Conservation (phyloP, 2,797 vertebrate genomes). For the Perdix hodgsoniae region DNA sequence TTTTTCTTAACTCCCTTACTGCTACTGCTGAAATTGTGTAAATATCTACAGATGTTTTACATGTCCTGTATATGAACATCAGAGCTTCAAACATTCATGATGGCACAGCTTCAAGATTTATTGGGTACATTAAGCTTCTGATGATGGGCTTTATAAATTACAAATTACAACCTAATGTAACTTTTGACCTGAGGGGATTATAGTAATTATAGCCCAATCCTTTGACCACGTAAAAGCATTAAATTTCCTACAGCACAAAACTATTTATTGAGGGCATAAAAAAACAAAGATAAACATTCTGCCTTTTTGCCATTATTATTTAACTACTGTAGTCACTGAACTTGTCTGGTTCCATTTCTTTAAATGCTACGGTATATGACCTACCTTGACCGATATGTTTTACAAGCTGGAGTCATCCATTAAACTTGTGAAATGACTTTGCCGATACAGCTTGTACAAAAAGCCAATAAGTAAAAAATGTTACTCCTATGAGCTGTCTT, state of each 20-base stretch:
- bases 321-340: conserved; percentile 47
- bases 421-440: conserved; percentile 66
- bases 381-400: conserved; percentile 41
- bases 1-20: neutral
- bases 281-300: conserved; percentile 2
- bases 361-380: conserved; percentile 19
- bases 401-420: conserved; percentile 28
- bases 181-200: conserved; percentile 1
- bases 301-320: conserved; percentile 44
- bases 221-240: neutral
- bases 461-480: conserved; percentile 35
- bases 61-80: neutral
- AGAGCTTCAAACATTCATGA: neutral
- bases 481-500: neutral
- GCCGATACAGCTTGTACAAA: conserved; percentile 41
- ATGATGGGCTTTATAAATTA: conserved; percentile 26
- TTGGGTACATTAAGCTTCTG: conserved; percentile 37
- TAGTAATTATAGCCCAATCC: conserved; percentile 36
- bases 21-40: neutral
- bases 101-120: neutral
- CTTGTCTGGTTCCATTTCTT: conserved; percentile 42
- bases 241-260: neutral
- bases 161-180: neutral
- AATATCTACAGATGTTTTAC: neutral
- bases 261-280: conserved; percentile 26